These are phyloP conservation scores for Phalacrocorax carbo DNA, from an alignment of 2,113 vertebrate genomes.

Conservation along the genomic window DNA sequence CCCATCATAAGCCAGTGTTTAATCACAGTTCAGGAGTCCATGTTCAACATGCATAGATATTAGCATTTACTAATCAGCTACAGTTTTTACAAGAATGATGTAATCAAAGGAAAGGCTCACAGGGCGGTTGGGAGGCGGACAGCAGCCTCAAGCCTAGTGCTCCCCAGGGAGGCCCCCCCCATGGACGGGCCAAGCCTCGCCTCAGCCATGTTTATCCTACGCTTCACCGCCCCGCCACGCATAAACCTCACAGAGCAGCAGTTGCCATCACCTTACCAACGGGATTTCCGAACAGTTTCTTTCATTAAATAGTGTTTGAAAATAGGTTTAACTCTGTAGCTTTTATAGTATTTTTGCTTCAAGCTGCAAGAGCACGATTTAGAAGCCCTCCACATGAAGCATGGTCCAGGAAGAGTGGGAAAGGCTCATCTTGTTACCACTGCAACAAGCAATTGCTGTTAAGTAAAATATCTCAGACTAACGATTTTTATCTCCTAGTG, in stretches of 20 bases:
- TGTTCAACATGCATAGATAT: neutral
- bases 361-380: neutral
- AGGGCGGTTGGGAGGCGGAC: neutral
- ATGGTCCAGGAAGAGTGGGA: rapidly evolving
- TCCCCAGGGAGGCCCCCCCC: neutral
- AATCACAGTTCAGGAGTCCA: neutral
- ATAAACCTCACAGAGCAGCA: rapidly evolving
- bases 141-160: neutral
- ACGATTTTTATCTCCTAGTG: rapidly evolving
- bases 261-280: rapidly evolving
- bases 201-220: rapidly evolving
- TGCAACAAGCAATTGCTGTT: rapidly evolving
- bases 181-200: rapidly evolving
- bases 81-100: neutral
- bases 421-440: rapidly evolving
- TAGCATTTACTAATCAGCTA: rapidly evolving
- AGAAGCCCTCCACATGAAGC: too few relatives aligned
- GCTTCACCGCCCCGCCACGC: rapidly evolving
- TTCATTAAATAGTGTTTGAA: neutral
- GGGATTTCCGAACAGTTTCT: neutral
- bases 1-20: neutral
- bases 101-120: rapidly evolving
- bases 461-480: rapidly evolving
- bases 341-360: neutral
- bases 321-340: neutral